These are phyloP conservation scores for Agrilus biguttatus DNA, from an alignment of 2,888 invertebrate genomes.

Conservation along the genomic window DNA sequence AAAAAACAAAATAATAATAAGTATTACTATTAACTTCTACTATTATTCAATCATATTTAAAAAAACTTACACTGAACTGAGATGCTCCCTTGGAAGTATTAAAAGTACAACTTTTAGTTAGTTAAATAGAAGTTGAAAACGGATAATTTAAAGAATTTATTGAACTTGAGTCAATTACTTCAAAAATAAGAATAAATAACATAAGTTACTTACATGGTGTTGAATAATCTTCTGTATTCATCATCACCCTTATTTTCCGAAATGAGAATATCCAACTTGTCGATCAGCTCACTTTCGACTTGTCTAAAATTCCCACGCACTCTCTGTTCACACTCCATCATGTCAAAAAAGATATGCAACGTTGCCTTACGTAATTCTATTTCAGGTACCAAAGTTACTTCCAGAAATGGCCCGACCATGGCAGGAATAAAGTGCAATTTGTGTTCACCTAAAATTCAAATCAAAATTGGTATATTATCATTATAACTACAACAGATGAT, in stretches of 20 bases:
- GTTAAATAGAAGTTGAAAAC: background rate
- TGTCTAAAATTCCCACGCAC: constrained; percentile 75
- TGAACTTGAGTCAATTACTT: constrained; percentile 3
- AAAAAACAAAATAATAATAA: too few species aligned
- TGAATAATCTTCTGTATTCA: constrained; percentile 83
- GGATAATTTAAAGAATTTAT: background rate
- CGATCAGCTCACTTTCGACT: constrained; percentile 87
- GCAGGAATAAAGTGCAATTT: constrained; percentile 82
- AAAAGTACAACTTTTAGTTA: background rate
- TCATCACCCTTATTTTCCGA: constrained; percentile 91
- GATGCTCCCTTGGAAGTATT: constrained; percentile 58
- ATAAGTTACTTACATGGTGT: constrained; percentile 71
- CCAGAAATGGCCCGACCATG: constrained; percentile 86
- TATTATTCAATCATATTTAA: background rate
- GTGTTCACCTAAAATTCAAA: constrained; percentile 46
- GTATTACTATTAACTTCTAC: too few species aligned
- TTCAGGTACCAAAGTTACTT: constrained; percentile 84
- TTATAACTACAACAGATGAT: background rate
- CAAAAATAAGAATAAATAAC: constrained; percentile 4
- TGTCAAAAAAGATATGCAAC: constrained; percentile 82
- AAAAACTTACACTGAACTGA: constrained; percentile 80
- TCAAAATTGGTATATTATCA: constrained; percentile 2
- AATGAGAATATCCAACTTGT: constrained; percentile 82
- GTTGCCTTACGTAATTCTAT: constrained; percentile 76
- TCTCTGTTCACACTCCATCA: constrained; percentile 85